These are phyloP conservation scores for Phainopepla nitens DNA, from an alignment of 2,113 vertebrate genomes.

Conservation along the genomic window DNA sequence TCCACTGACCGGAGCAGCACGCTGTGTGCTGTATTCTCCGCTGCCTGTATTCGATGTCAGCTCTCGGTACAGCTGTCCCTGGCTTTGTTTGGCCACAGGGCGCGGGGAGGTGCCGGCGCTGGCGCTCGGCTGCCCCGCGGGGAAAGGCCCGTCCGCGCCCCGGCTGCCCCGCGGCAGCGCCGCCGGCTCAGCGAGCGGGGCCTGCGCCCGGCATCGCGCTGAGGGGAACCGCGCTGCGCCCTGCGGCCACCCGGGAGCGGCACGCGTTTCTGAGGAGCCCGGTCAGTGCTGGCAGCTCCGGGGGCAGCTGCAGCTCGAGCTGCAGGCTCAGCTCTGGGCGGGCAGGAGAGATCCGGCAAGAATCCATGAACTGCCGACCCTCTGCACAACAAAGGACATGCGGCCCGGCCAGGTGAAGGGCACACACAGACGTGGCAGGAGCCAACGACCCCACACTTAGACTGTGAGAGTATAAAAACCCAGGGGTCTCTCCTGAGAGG, in stretches of 20 bases:
- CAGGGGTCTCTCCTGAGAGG: no score
- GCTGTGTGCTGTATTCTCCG: rapidly evolving
- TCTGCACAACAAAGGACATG: background rate
- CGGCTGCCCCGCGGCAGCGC: background rate
- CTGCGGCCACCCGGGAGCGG: rapidly evolving
- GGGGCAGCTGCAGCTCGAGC: background rate
- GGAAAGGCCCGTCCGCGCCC: background rate
- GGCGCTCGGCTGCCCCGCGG: rapidly evolving
- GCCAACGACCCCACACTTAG: background rate
- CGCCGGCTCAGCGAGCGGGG: rapidly evolving
- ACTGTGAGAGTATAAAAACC: background rate
- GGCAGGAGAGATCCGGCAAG: background rate
- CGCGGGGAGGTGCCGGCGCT: rapidly evolving
- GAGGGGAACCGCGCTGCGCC: rapidly evolving
- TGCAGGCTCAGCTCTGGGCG: background rate
- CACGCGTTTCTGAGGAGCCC: no score
- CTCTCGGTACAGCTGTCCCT: rapidly evolving
- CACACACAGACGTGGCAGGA: background rate
- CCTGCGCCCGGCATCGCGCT: background rate
- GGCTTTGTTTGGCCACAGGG: rapidly evolving
- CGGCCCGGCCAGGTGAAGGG: background rate
- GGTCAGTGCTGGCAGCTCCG: background rate
- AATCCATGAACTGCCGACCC: background rate
- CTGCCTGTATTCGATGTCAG: rapidly evolving
- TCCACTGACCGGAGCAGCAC: no score